Evolutionary conservation across 2,113 vertebrate genomes (phyloP).

Genomic region (Bothrops jararaca): DNA sequence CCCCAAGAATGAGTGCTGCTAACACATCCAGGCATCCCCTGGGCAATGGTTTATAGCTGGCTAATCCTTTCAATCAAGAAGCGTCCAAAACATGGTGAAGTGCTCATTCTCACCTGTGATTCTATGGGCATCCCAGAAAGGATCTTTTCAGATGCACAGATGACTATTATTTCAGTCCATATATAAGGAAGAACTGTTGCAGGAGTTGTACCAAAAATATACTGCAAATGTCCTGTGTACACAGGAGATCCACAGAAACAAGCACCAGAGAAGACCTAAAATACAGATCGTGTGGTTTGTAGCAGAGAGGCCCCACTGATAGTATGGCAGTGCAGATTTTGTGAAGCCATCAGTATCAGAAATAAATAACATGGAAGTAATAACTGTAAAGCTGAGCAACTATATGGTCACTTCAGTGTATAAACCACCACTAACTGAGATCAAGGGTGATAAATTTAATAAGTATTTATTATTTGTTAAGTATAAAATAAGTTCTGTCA

Average conservation of each 20-base stretch:
- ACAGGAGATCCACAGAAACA: neutral
- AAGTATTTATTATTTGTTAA: neutral
- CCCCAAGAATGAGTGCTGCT: neutral
- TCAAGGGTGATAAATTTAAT: neutral
- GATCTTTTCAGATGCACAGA: neutral
- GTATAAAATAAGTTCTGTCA: neutral
- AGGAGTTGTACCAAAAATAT: neutral
- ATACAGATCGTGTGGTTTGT: neutral
- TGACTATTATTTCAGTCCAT: neutral
- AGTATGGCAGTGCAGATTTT: neutral
- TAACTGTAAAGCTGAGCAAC: neutral
- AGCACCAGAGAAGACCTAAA: neutral
- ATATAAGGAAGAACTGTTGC: neutral
- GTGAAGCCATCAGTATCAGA: neutral
- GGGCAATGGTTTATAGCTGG: neutral
- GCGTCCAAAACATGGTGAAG: neutral
- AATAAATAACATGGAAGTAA: neutral
- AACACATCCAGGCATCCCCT: neutral
- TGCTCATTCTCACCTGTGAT: neutral
- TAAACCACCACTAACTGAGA: neutral
- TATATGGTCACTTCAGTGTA: neutral
- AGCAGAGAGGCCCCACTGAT: neutral
- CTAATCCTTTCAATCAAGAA: neutral
- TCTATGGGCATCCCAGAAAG: neutral
- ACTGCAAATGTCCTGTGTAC: neutral